These are phyloP conservation scores for Pristionchus pacificus DNA, from an alignment of 1,140 invertebrate species.

Conservation along the genomic window DNA sequence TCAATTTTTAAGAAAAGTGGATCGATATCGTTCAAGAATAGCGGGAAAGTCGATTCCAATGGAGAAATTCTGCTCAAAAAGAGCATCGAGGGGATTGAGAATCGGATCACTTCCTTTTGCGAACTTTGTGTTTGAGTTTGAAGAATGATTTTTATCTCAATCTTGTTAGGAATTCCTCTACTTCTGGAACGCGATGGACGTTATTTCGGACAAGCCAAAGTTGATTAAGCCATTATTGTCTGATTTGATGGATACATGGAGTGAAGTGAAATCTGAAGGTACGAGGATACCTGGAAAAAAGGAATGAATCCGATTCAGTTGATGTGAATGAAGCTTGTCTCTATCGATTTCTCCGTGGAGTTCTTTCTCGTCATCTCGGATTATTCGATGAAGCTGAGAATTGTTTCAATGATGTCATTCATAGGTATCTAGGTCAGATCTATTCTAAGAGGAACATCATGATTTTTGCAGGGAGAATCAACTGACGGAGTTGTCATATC, in stretches of 20 bases:
- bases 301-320: slow-evolving; percentile 50
- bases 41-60: slow-evolving; percentile 91
- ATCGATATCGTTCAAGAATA: slow-evolving; percentile 75
- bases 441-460: too few species aligned
- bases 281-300: too few species aligned
- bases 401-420: slow-evolving; percentile 68
- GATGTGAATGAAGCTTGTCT: slow-evolving; percentile 75
- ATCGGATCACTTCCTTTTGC: slow-evolving; percentile 73
- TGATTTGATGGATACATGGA: too few species aligned
- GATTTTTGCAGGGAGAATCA: slow-evolving; percentile 73
- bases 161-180: slow-evolving; percentile 74
- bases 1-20: slow-evolving; percentile 29
- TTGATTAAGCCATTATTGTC: too few species aligned
- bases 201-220: slow-evolving; percentile 71
- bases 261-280: too few species aligned
- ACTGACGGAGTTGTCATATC: slow-evolving; percentile 76
- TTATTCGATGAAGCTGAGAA: slow-evolving; percentile 72
- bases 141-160: not conserved
- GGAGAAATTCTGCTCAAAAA: slow-evolving; percentile 88
- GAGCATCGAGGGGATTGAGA: slow-evolving; percentile 74
- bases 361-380: slow-evolving; percentile 73
- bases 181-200: slow-evolving; percentile 86
- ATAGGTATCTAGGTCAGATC: slow-evolving; percentile 56
- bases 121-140: slow-evolving; percentile 64
- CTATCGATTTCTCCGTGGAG: slow-evolving; percentile 74